Conservation (phyloP, 2,113 vertebrate species). For the Bostrychus sinensis region DNA sequence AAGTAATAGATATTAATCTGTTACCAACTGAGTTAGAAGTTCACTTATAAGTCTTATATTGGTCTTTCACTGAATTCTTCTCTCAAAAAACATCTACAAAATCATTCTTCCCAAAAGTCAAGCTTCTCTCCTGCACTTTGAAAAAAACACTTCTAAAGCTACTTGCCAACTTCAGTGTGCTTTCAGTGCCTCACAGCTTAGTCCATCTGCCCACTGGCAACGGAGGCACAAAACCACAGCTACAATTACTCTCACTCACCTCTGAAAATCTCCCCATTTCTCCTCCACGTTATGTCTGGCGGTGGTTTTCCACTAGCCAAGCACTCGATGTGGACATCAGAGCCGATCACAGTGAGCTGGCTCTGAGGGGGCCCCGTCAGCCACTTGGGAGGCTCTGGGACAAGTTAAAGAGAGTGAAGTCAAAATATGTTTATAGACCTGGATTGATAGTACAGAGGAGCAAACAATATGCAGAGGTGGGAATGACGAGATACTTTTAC, state of each 20-base stretch:
- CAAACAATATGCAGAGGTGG: not conserved
- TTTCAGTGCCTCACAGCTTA: not conserved
- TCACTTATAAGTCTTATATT: not conserved
- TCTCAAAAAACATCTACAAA: slow-evolving; percentile 6
- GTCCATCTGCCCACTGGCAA: slow-evolving; percentile 1
- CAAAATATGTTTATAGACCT: slow-evolving; percentile 10
- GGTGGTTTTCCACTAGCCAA: slow-evolving; percentile 85
- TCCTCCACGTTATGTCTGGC: slow-evolving; percentile 86
- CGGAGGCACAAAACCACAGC: slow-evolving; percentile 11
- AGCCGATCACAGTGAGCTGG: slow-evolving; percentile 81
- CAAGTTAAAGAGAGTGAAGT: slow-evolving; percentile 35
- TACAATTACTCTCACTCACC: slow-evolving; percentile 75
- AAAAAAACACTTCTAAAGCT: slow-evolving; percentile 5
- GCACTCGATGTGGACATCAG: slow-evolving; percentile 85
- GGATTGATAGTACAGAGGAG: slow-evolving; percentile 19
- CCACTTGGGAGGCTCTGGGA: slow-evolving; percentile 90
- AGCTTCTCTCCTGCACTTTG: not conserved
- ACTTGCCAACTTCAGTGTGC: slow-evolving; percentile 13
- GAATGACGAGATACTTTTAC: too few species aligned
- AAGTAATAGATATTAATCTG: too few species aligned
- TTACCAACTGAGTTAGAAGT: too few species aligned
- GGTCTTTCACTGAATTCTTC: not conserved
- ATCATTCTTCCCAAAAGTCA: not conserved
- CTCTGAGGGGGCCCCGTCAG: slow-evolving; percentile 79
- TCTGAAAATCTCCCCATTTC: slow-evolving; percentile 82